phyloP scores from a whole-genome alignment of 1,140 invertebrate species.

The Zaprionus africanus region DNA sequence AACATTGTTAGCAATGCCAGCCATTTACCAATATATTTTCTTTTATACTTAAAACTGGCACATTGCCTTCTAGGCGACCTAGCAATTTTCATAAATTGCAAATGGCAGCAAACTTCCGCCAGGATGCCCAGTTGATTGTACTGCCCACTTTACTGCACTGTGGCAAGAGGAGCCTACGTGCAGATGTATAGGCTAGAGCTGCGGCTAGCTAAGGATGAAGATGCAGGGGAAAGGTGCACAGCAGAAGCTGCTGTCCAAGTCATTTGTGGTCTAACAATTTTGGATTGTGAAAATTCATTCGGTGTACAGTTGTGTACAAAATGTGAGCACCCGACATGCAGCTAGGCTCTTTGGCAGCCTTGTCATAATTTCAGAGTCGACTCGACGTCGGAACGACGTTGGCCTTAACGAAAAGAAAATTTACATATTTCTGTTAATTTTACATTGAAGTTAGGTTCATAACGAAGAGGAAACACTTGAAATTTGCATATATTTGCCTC shows the following conservation, averaged over 20 bases:
- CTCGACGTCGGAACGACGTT: constrained; percentile 35
- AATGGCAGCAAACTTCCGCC: constrained; percentile 35
- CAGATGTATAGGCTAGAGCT: not conserved
- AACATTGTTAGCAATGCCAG: not conserved
- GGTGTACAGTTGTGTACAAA: constrained; percentile 71
- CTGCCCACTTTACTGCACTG: not conserved
- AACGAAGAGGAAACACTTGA: constrained; percentile 84
- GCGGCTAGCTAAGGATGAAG: not conserved
- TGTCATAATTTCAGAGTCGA: constrained; percentile 47
- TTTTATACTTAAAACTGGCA: not conserved
- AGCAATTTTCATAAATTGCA: constrained; percentile 63
- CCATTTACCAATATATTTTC: not conserved
- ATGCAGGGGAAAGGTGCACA: constrained; percentile 11
- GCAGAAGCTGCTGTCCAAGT: constrained; percentile 20
- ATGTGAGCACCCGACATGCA: constrained; percentile 36
- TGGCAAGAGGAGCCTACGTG: constrained; percentile 16
- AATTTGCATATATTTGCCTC: constrained; percentile 82
- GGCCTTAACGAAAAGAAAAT: constrained; percentile 76
- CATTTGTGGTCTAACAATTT: constrained; percentile 59
- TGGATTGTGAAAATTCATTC: constrained; percentile 9
- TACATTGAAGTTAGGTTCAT: constrained; percentile 83
- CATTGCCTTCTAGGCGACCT: constrained; percentile 8
- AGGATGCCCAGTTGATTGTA: constrained; percentile 30
- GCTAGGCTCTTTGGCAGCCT: constrained; percentile 63
- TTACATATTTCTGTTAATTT: constrained; percentile 84